Percentiles rank a stretch among this genome's conserved stretches.
Evolutionary conservation across 2,888 invertebrate species (phyloP).

Genomic region (Ernsta delagoae): DNA sequence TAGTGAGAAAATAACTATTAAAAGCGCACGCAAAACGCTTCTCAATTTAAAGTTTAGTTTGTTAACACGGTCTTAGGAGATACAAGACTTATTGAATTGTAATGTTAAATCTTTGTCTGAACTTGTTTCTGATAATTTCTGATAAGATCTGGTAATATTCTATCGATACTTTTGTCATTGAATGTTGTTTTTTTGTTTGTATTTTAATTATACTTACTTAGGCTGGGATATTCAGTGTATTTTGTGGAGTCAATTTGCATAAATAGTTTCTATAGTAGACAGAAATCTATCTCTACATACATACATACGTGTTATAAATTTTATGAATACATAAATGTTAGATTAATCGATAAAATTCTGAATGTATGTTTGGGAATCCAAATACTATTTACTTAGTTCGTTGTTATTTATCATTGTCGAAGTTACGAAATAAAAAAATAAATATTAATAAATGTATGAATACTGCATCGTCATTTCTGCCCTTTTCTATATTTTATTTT

Average conservation of each 20-base stretch:
- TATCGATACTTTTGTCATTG: constrained; percentile 33
- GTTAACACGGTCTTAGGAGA: too few relatives aligned
- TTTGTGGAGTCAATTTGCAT: constrained; percentile 59
- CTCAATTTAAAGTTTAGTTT: too few relatives aligned
- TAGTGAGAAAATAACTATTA: too few relatives aligned
- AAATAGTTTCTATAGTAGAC: constrained; percentile 39
- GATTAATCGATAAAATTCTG: constrained; percentile 55
- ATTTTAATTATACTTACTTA: constrained; percentile 44
- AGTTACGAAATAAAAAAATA: constrained; percentile 70
- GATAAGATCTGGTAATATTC: neutral
- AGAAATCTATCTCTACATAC: constrained; percentile 69
- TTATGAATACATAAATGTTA: constrained; percentile 44
- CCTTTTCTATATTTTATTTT: constrained; percentile 22
- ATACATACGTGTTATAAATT: constrained; percentile 60
- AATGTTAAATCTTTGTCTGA: constrained; percentile 53
- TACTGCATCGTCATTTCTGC: constrained; percentile 26
- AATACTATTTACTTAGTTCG: constrained; percentile 63
- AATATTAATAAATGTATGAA: constrained; percentile 70
- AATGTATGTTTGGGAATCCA: constrained; percentile 69
- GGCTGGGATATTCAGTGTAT: constrained; percentile 63
- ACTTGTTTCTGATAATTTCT: constrained; percentile 8
- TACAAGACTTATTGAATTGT: constrained; percentile 67
- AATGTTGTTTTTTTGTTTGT: constrained; percentile 44
- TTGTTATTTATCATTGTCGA: constrained; percentile 70
- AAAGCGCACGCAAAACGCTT: too few relatives aligned